Conservation (phyloP, 2,797 vertebrate genomes). For the Tympanoctomys barrerae region DNA sequence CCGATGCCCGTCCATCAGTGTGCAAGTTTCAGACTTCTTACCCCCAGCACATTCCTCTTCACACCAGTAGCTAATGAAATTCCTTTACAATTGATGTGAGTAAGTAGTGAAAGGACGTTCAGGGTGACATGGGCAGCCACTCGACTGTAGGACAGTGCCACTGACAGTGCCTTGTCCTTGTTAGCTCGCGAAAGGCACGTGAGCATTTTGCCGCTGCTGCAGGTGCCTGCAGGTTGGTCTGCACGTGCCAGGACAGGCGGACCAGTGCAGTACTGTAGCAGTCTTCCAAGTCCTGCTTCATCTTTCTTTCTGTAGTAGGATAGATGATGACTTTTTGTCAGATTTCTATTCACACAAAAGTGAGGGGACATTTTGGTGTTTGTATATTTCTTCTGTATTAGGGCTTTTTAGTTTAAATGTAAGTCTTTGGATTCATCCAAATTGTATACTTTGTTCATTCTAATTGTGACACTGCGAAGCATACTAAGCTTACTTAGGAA, state of each 20-base stretch:
- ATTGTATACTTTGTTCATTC: background rate
- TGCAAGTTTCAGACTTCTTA: background rate
- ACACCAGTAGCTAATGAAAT: background rate
- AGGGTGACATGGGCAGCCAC: background rate
- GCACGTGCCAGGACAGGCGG: background rate
- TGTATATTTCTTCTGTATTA: background rate
- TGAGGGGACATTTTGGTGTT: background rate
- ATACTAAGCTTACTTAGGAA: background rate
- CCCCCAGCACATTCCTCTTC: background rate
- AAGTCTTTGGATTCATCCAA: background rate
- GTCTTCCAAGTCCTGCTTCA: background rate
- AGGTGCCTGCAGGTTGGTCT: background rate
- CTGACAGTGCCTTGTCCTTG: background rate
- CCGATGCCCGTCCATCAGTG: background rate
- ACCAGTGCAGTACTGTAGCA: background rate
- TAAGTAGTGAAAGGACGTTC: background rate
- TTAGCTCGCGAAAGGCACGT: background rate
- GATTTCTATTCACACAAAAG: conserved; percentile 1
- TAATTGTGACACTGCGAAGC: background rate
- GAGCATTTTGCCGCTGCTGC: background rate
- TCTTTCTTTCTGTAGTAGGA: background rate
- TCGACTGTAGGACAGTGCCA: background rate
- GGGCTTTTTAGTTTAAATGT: background rate
- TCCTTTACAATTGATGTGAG: background rate
- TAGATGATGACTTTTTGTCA: background rate